Evolutionary conservation across 2,888 invertebrate species (phyloP).

Genomic region (Agapostemon virescens): DNA sequence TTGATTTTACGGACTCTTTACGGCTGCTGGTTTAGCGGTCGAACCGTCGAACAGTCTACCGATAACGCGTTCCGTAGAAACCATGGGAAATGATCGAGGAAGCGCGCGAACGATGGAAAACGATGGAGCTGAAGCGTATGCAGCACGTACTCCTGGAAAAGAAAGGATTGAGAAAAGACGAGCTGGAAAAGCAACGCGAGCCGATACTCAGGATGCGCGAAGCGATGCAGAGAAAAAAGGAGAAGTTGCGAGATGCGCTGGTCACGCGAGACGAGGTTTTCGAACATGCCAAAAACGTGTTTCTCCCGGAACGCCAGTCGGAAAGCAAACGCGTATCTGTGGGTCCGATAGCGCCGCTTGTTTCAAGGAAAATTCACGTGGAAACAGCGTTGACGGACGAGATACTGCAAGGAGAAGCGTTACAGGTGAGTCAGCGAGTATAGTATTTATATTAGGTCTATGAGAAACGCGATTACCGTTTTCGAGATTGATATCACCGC

Average conservation of each 20-base stretch:
- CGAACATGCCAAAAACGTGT: constrained; percentile 84
- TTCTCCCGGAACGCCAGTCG: constrained; percentile 83
- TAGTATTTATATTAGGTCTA: neutral
- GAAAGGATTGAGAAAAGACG: constrained; percentile 84
- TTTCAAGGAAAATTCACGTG: neutral
- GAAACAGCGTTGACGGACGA: constrained; percentile 27
- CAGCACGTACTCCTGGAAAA: constrained; percentile 84
- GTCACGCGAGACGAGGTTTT: constrained; percentile 84
- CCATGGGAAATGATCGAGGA: constrained; percentile 76
- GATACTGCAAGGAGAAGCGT: constrained; percentile 42
- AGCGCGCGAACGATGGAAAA: constrained; percentile 83
- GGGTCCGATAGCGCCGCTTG: neutral
- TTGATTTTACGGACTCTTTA: no score
- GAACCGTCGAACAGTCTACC: no score
- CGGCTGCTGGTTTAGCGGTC: no score
- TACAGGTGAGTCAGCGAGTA: neutral
- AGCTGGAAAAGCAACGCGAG: constrained; percentile 83
- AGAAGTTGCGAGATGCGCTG: constrained; percentile 83
- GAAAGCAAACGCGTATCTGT: constrained; percentile 71
- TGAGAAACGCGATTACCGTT: neutral
- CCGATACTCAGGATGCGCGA: constrained; percentile 84
- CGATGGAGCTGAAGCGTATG: constrained; percentile 85
- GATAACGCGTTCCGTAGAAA: constrained; percentile 27
- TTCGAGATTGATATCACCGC: neutral
- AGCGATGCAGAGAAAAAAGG: constrained; percentile 83